Percentiles rank a stretch among this genome's conserved stretches.
Conservation (phyloP, 2,797 vertebrate genomes). For the Melanotaenia parkinsoni region DNA sequence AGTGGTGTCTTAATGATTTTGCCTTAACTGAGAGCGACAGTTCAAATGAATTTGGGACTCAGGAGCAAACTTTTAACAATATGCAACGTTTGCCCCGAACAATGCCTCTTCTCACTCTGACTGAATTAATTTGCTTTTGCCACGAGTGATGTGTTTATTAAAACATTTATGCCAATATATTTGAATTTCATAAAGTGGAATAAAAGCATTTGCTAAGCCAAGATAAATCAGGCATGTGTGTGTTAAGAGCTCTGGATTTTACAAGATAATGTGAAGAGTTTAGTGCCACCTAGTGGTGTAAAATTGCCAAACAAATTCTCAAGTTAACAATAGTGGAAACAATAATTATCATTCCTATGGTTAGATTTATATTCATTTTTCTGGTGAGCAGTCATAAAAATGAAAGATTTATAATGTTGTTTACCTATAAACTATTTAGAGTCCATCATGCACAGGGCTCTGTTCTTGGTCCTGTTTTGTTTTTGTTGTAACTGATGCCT, state of each 20-base stretch:
- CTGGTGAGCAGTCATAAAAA: background rate
- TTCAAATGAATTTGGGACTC: slow-evolving; percentile 59
- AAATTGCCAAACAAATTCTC: background rate
- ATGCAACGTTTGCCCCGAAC: slow-evolving; percentile 59
- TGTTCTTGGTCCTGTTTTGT: too few relatives aligned
- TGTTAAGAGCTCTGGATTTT: slow-evolving; percentile 19
- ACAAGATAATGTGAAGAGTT: slow-evolving; percentile 31
- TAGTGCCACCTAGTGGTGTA: slow-evolving; percentile 66
- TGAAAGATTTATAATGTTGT: slow-evolving; percentile 14
- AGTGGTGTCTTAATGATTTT: slow-evolving; percentile 58
- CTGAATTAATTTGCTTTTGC: slow-evolving; percentile 57
- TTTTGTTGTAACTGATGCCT: too few relatives aligned
- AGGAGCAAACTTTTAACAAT: slow-evolving; percentile 71
- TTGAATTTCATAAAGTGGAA: slow-evolving; percentile 64
- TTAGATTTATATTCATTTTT: background rate
- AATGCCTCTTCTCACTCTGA: slow-evolving; percentile 37
- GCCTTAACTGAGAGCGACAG: slow-evolving; percentile 67
- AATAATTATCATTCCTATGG: too few relatives aligned
- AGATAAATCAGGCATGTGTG: slow-evolving; percentile 43
- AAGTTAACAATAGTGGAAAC: background rate
- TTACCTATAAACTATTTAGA: background rate
- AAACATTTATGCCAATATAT: slow-evolving; percentile 68
- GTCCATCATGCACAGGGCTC: background rate
- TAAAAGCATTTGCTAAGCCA: slow-evolving; percentile 48
- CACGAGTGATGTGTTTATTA: slow-evolving; percentile 56